Percentiles rank a stretch among this genome's conserved stretches.
Evolutionary conservation across 2,888 invertebrate genomes (phyloP).

Genomic region (Epinotia nisella): DNA sequence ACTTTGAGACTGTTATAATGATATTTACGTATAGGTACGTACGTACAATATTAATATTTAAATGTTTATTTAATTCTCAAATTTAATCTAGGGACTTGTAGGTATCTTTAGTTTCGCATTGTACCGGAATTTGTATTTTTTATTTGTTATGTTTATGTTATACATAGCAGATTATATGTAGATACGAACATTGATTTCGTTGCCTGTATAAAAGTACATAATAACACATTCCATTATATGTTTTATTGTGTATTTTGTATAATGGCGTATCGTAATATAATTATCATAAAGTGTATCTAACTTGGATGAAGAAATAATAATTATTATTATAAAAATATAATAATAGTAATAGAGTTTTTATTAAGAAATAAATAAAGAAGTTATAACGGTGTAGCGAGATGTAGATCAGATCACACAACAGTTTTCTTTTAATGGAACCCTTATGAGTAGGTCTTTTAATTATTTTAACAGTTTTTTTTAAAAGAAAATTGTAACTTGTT

Average conservation of each 20-base stretch:
- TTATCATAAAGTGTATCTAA: conserved; percentile 81
- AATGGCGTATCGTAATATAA: conserved; percentile 70
- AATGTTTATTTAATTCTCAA: conserved; percentile 79
- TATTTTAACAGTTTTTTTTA: conserved; percentile 82
- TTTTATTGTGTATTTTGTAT: conserved; percentile 67
- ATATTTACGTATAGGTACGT: conserved; percentile 82
- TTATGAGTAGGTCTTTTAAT: conserved; percentile 75
- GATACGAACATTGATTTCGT: conserved; percentile 53
- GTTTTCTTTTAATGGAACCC: conserved; percentile 71
- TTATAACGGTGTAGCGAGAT: conserved; percentile 76
- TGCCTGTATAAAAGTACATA: conserved; percentile 50
- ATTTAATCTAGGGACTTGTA: conserved; percentile 65
- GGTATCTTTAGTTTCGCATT: conserved; percentile 67
- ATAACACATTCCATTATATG: conserved; percentile 49
- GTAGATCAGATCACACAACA: conserved; percentile 75
- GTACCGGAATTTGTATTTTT: conserved; percentile 50
- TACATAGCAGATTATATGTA: conserved; percentile 54
- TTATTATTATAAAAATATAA: conserved; percentile 82
- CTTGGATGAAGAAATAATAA: conserved; percentile 81
- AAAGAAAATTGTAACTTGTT: conserved; percentile 80
- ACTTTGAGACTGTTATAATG: conserved; percentile 81
- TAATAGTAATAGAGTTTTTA: conserved; percentile 84
- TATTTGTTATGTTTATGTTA: conserved; percentile 55
- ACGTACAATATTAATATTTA: conserved; percentile 81
- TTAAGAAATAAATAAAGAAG: conserved; percentile 81